phyloP scores from a whole-genome alignment of 2,113 vertebrate genomes.

The Arizona elegans region DNA sequence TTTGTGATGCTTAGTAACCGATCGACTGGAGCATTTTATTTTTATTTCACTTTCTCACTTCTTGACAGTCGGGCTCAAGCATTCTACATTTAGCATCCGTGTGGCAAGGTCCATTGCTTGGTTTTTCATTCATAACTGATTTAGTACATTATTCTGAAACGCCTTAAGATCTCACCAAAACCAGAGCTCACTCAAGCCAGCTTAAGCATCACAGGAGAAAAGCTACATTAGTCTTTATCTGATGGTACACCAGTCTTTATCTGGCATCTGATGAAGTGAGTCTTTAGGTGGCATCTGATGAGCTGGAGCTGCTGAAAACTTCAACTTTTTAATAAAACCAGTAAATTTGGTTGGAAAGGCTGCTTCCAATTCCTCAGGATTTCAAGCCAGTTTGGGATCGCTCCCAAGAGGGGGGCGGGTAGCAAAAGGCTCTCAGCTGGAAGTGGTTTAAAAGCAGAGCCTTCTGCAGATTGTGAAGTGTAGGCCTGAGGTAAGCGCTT shows the following conservation, averaged over 20 bases:
- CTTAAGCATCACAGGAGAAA: background rate
- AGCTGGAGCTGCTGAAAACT: background rate
- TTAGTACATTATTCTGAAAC: background rate
- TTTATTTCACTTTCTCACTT: background rate
- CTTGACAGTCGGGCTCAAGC: background rate
- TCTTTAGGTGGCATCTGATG: background rate
- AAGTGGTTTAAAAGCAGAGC: background rate
- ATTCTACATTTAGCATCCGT: background rate
- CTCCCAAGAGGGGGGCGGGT: background rate
- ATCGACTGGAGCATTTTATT: background rate
- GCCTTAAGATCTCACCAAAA: background rate
- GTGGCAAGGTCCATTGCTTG: background rate
- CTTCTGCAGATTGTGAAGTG: background rate
- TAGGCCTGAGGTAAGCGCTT: background rate
- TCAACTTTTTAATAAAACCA: background rate
- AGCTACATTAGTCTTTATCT: background rate
- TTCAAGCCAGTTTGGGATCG: background rate
- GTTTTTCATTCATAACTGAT: background rate
- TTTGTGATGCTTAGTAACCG: background rate
- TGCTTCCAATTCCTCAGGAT: background rate
- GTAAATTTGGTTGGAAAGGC: background rate
- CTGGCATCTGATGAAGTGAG: background rate
- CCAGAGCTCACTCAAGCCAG: background rate
- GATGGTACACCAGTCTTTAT: too few relatives aligned
- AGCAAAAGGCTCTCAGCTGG: background rate